phyloP scores from a whole-genome alignment of 2,888 invertebrate genomes.

The Melipona bicolor region DNA sequence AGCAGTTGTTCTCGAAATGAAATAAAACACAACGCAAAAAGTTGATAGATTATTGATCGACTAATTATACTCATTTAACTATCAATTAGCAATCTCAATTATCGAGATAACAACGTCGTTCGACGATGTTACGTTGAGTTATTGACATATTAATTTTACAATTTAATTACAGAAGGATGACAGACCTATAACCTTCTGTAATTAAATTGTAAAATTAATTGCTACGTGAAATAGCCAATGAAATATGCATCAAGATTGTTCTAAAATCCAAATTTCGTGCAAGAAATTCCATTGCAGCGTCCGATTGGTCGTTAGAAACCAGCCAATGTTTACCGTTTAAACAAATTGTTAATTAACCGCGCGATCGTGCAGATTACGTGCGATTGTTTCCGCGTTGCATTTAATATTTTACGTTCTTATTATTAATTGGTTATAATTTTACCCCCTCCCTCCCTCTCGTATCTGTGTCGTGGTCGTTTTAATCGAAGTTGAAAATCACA shows the following conservation, averaged over 20 bases:
- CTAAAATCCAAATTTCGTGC: background rate
- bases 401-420: background rate
- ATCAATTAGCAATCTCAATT: background rate
- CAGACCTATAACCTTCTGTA: too few relatives aligned
- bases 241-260: too few relatives aligned
- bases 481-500: background rate
- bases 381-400: background rate
- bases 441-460: too few relatives aligned
- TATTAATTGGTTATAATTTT: background rate
- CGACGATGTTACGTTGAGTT: background rate
- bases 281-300: background rate
- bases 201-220: too few relatives aligned
- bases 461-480: background rate
- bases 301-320: background rate
- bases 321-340: background rate
- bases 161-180: too few relatives aligned
- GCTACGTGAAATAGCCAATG: too few relatives aligned
- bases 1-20: too few relatives aligned
- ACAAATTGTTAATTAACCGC: background rate
- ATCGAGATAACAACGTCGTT: background rate
- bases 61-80: background rate
- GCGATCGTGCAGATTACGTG: background rate
- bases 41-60: background rate
- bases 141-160: too few relatives aligned
- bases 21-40: too few relatives aligned